Percentiles rank a stretch among this genome's conserved stretches.
phyloP scores from a whole-genome alignment of 2,113 vertebrate genomes.

The Oreocharis arfaki region DNA sequence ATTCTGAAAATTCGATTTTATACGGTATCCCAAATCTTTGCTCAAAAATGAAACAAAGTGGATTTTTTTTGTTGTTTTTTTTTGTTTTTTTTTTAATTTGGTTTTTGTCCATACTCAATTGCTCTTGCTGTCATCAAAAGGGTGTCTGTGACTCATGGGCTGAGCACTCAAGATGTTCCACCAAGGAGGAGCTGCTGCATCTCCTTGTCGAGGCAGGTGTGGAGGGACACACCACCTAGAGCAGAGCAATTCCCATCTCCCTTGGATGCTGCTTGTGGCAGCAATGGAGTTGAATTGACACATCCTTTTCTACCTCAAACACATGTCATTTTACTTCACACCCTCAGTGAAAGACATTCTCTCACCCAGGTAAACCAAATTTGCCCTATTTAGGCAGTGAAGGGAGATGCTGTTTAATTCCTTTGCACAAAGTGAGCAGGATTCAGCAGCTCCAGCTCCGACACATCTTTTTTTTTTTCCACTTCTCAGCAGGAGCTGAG shows the following conservation, averaged over 20 bases:
- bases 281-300: neutral
- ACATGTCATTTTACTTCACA: neutral
- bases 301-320: neutral
- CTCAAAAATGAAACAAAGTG: neutral
- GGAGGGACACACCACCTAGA: neutral
- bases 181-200: neutral
- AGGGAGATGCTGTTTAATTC: neutral
- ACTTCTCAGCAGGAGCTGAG: constrained; percentile 58
- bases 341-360: neutral
- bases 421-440: constrained; percentile 20
- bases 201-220: neutral
- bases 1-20: neutral
- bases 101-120: neutral
- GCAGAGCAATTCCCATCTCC: neutral
- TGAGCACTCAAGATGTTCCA: neutral
- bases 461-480: neutral
- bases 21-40: neutral
- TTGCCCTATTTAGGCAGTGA: neutral
- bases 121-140: neutral
- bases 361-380: neutral
- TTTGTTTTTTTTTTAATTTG: neutral
- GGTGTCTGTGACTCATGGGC: neutral
- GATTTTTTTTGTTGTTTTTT: neutral
- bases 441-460: constrained; percentile 18
- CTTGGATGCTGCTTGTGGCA: neutral